Percentiles rank a stretch among this genome's conserved stretches.
These are phyloP conservation scores for Neomorphus geoffroyi DNA, from an alignment of 2,797 vertebrate genomes.

Conservation along the genomic window DNA sequence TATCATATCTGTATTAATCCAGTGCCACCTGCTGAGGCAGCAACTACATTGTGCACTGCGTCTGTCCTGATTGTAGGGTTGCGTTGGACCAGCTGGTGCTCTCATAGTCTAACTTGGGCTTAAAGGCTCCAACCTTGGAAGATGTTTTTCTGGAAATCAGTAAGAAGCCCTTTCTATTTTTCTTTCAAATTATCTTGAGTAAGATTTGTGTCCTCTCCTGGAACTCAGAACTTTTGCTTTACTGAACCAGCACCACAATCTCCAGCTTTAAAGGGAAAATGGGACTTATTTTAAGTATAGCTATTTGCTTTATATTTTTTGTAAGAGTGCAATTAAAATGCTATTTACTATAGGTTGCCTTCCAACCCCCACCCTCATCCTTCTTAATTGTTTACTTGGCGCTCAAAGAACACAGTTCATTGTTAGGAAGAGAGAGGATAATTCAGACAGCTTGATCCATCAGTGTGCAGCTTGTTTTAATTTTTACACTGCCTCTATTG, in stretches of 20 bases:
- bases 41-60: slow-evolving; percentile 1
- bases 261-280: not conserved
- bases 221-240: not conserved
- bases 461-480: slow-evolving; percentile 65
- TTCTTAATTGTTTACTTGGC: slow-evolving; percentile 55
- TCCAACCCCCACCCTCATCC: not conserved
- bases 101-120: not conserved
- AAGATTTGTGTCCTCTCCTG: not conserved
- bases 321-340: not conserved
- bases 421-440: slow-evolving; percentile 60
- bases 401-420: slow-evolving; percentile 47
- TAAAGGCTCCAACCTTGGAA: not conserved
- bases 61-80: not conserved
- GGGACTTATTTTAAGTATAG: not conserved
- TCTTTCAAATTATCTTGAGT: not conserved
- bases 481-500: slow-evolving; percentile 64
- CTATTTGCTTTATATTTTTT: not conserved
- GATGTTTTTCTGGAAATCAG: not conserved
- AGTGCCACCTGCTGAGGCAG: slow-evolving; percentile 60
- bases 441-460: slow-evolving; percentile 48
- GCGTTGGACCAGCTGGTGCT: not conserved
- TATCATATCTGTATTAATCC: slow-evolving; percentile 21
- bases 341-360: slow-evolving; percentile 38
- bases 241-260: not conserved
- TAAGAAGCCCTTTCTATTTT: not conserved